Evolutionary conservation across 2,888 invertebrate species (phyloP).

Genomic region (Oxytorus armatus): DNA sequence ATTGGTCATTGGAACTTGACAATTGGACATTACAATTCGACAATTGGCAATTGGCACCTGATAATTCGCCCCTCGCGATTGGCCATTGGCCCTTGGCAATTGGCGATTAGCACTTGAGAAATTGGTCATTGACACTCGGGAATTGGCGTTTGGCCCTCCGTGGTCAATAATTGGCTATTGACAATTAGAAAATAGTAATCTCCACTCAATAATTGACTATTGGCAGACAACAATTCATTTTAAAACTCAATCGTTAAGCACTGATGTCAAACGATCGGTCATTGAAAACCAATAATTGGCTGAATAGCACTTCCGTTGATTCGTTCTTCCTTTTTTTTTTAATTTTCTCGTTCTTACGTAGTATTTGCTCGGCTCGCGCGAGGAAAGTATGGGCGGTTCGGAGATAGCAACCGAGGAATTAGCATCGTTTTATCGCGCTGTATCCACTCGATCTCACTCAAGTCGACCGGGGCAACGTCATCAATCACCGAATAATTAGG

Average conservation of each 20-base stretch:
- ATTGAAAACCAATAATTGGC: too few relatives aligned
- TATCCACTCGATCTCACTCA: constrained; percentile 71
- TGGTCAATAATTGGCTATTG: neutral
- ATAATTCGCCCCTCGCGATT: neutral
- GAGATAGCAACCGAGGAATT: constrained; percentile 73
- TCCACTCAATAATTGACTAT: neutral
- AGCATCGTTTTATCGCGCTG: constrained; percentile 78
- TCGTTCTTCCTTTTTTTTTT: too few relatives aligned
- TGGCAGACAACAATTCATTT: neutral
- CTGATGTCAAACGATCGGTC: too few relatives aligned
- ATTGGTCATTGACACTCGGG: too few relatives aligned
- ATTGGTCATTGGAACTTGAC: too few relatives aligned
- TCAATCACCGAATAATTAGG: constrained; percentile 83
- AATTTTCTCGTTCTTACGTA: constrained; percentile 6
- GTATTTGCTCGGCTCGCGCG: neutral
- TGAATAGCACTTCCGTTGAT: too few relatives aligned
- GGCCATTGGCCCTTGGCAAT: too few relatives aligned
- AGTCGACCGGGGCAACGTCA: constrained; percentile 69
- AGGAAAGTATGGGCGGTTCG: constrained; percentile 26
- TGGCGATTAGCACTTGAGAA: too few relatives aligned
- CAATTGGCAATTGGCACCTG: neutral
- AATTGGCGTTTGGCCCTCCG: too few relatives aligned
- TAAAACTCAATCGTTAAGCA: neutral
- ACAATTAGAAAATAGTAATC: neutral
- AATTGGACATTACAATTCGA: neutral